Percentiles rank a stretch among this genome's conserved stretches.
Conservation (phyloP, 2,113 vertebrate species). For the Apodemus sylvaticus region DNA sequence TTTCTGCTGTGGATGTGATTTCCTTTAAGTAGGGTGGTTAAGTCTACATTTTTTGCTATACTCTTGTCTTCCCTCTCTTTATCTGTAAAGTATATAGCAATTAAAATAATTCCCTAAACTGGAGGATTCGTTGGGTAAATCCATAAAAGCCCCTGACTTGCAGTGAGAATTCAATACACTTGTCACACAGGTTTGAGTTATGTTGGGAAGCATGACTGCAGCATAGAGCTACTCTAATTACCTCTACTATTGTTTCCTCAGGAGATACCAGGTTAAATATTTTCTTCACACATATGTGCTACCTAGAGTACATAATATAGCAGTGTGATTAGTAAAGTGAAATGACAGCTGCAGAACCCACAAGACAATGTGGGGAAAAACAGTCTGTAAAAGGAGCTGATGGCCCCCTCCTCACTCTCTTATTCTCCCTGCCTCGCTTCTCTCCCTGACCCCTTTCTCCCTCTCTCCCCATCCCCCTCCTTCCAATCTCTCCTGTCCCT, state of each 20-base stretch:
- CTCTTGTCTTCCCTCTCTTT: background rate
- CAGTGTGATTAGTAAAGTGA: background rate
- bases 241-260: background rate
- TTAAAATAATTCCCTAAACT: slow-evolving; percentile 34
- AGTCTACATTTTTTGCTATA: background rate
- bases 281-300: background rate
- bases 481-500: no score
- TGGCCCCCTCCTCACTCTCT: no score
- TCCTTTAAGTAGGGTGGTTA: background rate
- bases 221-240: background rate
- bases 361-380: background rate
- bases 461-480: no score
- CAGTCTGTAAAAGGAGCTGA: no score
- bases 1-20: background rate
- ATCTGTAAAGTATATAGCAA: slow-evolving; percentile 18
- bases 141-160: background rate
- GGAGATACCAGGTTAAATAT: slow-evolving; percentile 7
- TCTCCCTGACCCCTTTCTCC: no score
- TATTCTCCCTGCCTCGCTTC: no score
- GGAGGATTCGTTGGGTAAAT: background rate
- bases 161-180: background rate
- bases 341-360: background rate
- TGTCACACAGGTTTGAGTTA: slow-evolving; percentile 26
- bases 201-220: background rate
- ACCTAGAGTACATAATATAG: background rate